Conservation (phyloP, 2,888 invertebrate genomes). For the Prenolepis imparis region DNA sequence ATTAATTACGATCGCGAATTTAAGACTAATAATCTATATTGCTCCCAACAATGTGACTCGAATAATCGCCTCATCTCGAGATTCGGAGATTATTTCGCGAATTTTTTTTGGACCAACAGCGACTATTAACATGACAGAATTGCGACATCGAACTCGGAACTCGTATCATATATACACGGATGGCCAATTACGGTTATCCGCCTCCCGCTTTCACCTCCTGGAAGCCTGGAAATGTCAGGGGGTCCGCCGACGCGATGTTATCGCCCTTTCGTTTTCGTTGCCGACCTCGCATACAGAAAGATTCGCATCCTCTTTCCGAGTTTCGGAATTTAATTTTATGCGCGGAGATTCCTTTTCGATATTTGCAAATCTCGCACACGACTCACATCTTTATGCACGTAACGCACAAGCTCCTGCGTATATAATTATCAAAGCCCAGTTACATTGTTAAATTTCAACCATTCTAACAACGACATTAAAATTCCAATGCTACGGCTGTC, state of each 20-base stretch:
- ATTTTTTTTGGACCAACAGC: constrained; percentile 28
- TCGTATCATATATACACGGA: constrained; percentile 67
- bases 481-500: not conserved
- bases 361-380: constrained; percentile 6
- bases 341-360: not conserved
- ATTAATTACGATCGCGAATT: not conserved
- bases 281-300: not conserved
- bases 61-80: not conserved
- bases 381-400: not conserved
- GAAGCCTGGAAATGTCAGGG: constrained; percentile 82
- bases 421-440: not conserved
- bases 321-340: constrained; percentile 1
- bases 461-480: not conserved
- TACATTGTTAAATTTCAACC: not conserved
- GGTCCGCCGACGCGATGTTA: constrained; percentile 76
- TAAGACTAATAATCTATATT: not conserved
- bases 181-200: constrained; percentile 82
- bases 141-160: constrained; percentile 67
- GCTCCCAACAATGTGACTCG: not conserved
- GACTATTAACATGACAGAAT: constrained; percentile 48
- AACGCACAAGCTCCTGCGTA: not conserved
- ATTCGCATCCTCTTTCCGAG: constrained; percentile 18
- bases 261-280: constrained; percentile 49
- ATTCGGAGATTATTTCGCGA: constrained; percentile 27
- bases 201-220: constrained; percentile 84